phyloP scores from a whole-genome alignment of 2,888 invertebrate genomes.

The Epinotia brunnichana region DNA sequence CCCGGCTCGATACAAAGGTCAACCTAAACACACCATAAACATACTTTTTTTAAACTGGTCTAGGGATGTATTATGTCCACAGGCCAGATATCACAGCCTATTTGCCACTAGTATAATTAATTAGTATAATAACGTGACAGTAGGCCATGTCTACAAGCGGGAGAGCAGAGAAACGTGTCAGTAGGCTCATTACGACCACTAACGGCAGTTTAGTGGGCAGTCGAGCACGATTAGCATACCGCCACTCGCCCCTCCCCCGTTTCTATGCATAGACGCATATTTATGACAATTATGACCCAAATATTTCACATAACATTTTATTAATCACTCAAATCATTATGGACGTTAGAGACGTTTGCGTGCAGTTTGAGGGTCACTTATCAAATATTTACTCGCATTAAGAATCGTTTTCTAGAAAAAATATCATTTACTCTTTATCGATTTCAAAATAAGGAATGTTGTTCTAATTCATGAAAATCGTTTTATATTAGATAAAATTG shows the following conservation, averaged over 20 bases:
- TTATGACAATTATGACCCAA: slow-evolving; percentile 62
- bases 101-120: neutral
- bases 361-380: too few relatives aligned
- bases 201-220: slow-evolving; percentile 62
- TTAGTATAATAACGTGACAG: slow-evolving; percentile 22
- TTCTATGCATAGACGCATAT: slow-evolving; percentile 54
- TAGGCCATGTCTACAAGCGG: slow-evolving; percentile 42
- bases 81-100: neutral
- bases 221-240: slow-evolving; percentile 69
- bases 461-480: neutral
- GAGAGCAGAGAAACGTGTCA: slow-evolving; percentile 48
- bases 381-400: neutral
- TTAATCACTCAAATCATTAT: slow-evolving; percentile 59
- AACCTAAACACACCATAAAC: slow-evolving; percentile 80
- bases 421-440: neutral
- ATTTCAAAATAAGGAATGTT: neutral
- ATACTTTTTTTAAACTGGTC: neutral
- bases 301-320: slow-evolving; percentile 62
- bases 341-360: slow-evolving; percentile 29
- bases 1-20: slow-evolving; percentile 95
- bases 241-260: slow-evolving; percentile 48
- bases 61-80: neutral
- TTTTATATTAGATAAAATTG: neutral
- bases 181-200: slow-evolving; percentile 62
- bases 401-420: neutral